Base-by-base conservation (phyloP, 2,113 vertebrate genomes). In the Pluvialis apricaria region DNA sequence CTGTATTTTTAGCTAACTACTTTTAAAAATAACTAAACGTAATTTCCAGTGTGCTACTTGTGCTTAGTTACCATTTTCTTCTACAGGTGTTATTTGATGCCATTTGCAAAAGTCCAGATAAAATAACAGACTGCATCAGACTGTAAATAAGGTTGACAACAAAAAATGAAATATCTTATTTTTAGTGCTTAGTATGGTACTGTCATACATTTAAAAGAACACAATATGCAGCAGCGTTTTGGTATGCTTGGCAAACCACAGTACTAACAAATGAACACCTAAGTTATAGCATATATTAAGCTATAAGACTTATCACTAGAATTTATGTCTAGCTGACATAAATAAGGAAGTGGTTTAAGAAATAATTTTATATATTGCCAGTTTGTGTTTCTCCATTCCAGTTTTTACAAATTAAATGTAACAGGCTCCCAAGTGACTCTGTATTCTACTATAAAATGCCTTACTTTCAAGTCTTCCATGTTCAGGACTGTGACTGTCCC, bases 211-310 rank as follows among this genome's bases (percentile, higher is more conserved):
- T 92, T 95, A 93, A 97, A 98, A 97, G 96, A 98, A 98, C 97
- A 98, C 90, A 94, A 60, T 95, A 98, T 75, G 94, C 94, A 98
- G 97, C 96, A 98, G 97, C 94, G 4, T 86, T 96, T 97, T 87
- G 90, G 94, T 91, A 98, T 91, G 94, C 93, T 94, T 95, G 66
- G 97, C 96, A 98, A 98, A 98, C 96, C 91, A 97, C 90, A 95
- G 92, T 97, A 97, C 96, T 97, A 97, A 97, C 93, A 97, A 98
- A 98, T 73, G 89, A 98, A 98, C 96, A 97, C 81, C 97, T 98
- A 98, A 55, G 68, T 96, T 96, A 96, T 68, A 97, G 51, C 92
- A 86, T 96, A 97, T 75, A 93, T 92, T 93, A 96, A 97, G 92
- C 85, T 95, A 90, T 95, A 79, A 70, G 94, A 97, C 97, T 95